These are phyloP conservation scores for Ophion slaviceki DNA, from an alignment of 2,888 invertebrate species.

Conservation along the genomic window DNA sequence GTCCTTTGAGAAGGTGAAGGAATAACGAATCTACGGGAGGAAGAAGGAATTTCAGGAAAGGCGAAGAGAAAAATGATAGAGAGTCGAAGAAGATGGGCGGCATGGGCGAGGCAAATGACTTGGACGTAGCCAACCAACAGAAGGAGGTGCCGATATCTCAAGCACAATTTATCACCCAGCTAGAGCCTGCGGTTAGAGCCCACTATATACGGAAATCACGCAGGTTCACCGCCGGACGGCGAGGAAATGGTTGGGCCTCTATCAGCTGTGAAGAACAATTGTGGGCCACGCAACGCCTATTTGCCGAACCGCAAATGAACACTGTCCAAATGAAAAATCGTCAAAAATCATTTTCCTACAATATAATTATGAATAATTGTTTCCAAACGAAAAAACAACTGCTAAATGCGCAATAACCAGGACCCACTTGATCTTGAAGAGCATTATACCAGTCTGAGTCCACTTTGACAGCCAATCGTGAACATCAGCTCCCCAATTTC, in stretches of 20 bases:
- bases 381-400: conserved; percentile 26
- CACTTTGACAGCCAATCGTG: too few species aligned
- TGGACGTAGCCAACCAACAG: conserved; percentile 72
- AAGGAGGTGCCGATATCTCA: conserved; percentile 81
- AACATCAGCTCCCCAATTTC: too few species aligned
- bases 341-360: conserved; percentile 21
- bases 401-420: not conserved
- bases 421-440: not conserved
- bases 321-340: conserved; percentile 35
- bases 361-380: conserved; percentile 19
- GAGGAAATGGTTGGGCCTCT: conserved; percentile 55
- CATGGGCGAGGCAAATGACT: conserved; percentile 64
- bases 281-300: conserved; percentile 57
- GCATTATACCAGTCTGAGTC: too few species aligned
- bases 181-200: conserved; percentile 60
- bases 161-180: conserved; percentile 80
- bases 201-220: conserved; percentile 18
- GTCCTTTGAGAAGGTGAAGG: conserved; percentile 26
- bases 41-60: conserved; percentile 60
- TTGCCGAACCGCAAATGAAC: not conserved
- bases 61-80: conserved; percentile 37
- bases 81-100: conserved; percentile 64
- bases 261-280: conserved; percentile 65
- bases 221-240: conserved; percentile 42
- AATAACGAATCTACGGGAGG: conserved; percentile 49